Evolutionary conservation across 2,888 invertebrate genomes (phyloP), one percentile per base, ranked within the genome.

Genomic region (Nomada ferruginata): DNA sequence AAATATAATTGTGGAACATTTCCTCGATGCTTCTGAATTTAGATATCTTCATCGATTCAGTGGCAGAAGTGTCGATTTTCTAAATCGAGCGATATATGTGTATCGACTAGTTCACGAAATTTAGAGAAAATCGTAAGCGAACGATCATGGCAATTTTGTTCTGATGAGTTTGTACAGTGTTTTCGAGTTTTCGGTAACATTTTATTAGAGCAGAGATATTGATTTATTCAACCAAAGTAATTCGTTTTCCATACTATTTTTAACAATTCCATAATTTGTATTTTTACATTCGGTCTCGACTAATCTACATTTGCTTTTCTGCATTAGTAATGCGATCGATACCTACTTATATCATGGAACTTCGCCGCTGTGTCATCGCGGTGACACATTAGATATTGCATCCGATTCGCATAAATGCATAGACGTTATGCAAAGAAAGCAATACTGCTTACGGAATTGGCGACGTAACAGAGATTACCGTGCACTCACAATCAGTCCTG

Each of bases 401-500:
- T 82, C 47, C 57, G 52, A 69, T 68, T 74, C 29, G 23, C 44
- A 59, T 75, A 63, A 11, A 71, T 59, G 44, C 60, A 55, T 53
- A 66, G 26, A 52, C 57, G 66, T 82, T 76, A 84, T 50, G 74
- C 82, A 82, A 79, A 84, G 83, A 70, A 77, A 64, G 57, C 50
- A 42, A 52, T 64, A 47, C 55, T 68, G 59, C 68, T 85, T 77
- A 77, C 69, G 66, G 75, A 77, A 79, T 82, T 42, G 79, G 60
- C 85, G 65, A 82, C 64, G 77, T 63, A 85, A 85, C 66, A 42
- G 59, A n/a, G 15, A 26, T 20, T 26, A 9, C 11, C 20, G 18
- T 60, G 57, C 11, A 57, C 23, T 47, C 53, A 11, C 53, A 15
- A 55, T 36, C 47, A 10, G 57, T 36, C 11, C 11, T 11, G 42